Conservation (phyloP, 1,140 invertebrate genomes). For the Sminthurinus signatus region DNA sequence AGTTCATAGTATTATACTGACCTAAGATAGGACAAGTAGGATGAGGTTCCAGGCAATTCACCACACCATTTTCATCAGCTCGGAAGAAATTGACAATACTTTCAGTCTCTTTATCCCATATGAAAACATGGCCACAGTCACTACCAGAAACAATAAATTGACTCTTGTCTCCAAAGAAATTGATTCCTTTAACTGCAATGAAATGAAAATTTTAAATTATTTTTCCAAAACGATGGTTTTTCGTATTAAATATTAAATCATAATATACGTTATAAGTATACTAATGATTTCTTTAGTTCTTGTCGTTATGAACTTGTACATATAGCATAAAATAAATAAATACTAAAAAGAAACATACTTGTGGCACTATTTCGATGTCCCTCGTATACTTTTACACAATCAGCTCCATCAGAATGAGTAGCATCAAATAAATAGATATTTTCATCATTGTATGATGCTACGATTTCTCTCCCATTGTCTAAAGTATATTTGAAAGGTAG, state of each 20-base stretch:
- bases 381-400: slow-evolving; percentile 67
- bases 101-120: slow-evolving; percentile 87
- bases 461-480: slow-evolving; percentile 81
- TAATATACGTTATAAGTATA: no score
- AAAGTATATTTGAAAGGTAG: no score
- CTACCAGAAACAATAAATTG: slow-evolving; percentile 89
- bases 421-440: slow-evolving; percentile 86
- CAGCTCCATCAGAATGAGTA: slow-evolving; percentile 51
- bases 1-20: no score
- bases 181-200: slow-evolving; percentile 79
- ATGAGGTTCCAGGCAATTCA: slow-evolving; percentile 89
- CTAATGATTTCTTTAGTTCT: no score
- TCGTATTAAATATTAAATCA: no score
- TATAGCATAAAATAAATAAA: no score
- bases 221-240: neutral
- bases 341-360: slow-evolving; percentile 47
- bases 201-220: neutral
- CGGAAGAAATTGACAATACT: slow-evolving; percentile 79
- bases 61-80: slow-evolving; percentile 78
- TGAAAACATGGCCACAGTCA: slow-evolving; percentile 89
- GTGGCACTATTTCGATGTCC: slow-evolving; percentile 72
- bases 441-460: slow-evolving; percentile 89
- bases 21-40: slow-evolving; percentile 74
- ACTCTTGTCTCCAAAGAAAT: slow-evolving; percentile 85
- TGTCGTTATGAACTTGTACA: no score